These are phyloP conservation scores for Xiphorhynchus erythropygius DNA, from an alignment of 2,797 vertebrate species.

Conservation along the genomic window DNA sequence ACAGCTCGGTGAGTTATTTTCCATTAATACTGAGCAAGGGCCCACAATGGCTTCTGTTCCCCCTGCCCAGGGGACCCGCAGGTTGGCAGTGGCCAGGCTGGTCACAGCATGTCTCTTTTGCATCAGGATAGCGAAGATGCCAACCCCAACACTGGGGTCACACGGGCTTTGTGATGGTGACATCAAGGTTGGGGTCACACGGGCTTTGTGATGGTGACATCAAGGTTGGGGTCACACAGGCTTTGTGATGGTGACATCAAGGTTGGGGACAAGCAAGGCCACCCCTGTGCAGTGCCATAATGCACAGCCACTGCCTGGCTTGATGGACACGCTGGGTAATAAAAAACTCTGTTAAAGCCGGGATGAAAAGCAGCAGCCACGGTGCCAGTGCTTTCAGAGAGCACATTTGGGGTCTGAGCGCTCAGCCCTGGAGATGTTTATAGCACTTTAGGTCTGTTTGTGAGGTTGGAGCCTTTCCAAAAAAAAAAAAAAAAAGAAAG, in stretches of 20 bases:
- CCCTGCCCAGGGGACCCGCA: background rate
- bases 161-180: background rate
- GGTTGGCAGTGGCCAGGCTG: background rate
- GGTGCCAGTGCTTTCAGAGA: conserved; percentile 25
- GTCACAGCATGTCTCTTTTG: accelerated
- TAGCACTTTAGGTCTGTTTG: conserved; percentile 81
- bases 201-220: background rate
- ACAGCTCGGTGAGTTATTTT: background rate
- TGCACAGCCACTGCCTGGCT: background rate
- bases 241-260: background rate
- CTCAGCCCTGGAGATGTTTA: conserved; percentile 76
- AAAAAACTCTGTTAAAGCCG: conserved; percentile 6
- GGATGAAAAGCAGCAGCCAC: background rate
- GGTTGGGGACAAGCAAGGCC: background rate
- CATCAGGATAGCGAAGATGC: accelerated
- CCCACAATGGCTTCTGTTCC: accelerated
- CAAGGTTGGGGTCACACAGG: too few relatives aligned
- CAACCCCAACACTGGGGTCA: accelerated
- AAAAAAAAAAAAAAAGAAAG: background rate
- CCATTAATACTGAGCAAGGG: background rate
- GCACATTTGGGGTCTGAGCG: conserved; percentile 47
- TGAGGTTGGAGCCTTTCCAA: conserved; percentile 81
- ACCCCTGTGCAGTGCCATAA: background rate
- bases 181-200: background rate
- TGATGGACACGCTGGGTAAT: conserved; percentile 44